A percentile compares a stretch with the other conserved stretches of the same genome.
Conservation (phyloP, 2,888 invertebrate genomes). For the Bellardia bayeri region DNA sequence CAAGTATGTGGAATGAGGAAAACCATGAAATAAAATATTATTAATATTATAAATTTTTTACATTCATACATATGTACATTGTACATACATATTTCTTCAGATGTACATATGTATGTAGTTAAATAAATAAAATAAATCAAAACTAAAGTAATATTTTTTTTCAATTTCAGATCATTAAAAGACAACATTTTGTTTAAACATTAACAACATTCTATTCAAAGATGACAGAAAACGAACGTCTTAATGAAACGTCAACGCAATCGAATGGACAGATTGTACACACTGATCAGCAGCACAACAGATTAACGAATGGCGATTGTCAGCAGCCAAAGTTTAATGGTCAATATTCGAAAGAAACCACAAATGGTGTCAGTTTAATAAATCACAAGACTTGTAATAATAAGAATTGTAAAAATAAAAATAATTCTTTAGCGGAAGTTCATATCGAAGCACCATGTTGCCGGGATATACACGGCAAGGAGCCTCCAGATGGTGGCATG, state of each 20-base stretch:
- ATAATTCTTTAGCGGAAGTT: conserved; percentile 53
- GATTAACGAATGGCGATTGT: conserved; percentile 69
- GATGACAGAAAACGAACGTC: conserved; percentile 81
- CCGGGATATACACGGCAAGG: conserved; percentile 83
- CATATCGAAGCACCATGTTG: conserved; percentile 81
- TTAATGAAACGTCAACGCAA: conserved; percentile 76
- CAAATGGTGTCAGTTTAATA: conserved; percentile 65
- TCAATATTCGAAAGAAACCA: conserved; percentile 65
- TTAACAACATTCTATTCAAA: neutral
- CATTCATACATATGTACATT: no score
- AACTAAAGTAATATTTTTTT: neutral
- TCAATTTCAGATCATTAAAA: conserved; percentile 3
- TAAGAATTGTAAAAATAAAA: conserved; percentile 62
- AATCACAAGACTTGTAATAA: conserved; percentile 47
- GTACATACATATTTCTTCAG: no score
- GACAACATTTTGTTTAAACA: neutral
- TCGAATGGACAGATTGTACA: conserved; percentile 78
- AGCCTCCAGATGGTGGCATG: conserved; percentile 89
- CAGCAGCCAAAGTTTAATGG: conserved; percentile 52
- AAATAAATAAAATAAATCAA: no score
- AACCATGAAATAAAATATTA: no score
- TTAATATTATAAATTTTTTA: no score
- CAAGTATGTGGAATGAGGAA: no score
- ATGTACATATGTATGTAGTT: no score
- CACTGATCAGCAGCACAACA: conserved; percentile 65